Evolutionary conservation across 2,888 invertebrate species (phyloP).

Genomic region (Mimachlamys varia): DNA sequence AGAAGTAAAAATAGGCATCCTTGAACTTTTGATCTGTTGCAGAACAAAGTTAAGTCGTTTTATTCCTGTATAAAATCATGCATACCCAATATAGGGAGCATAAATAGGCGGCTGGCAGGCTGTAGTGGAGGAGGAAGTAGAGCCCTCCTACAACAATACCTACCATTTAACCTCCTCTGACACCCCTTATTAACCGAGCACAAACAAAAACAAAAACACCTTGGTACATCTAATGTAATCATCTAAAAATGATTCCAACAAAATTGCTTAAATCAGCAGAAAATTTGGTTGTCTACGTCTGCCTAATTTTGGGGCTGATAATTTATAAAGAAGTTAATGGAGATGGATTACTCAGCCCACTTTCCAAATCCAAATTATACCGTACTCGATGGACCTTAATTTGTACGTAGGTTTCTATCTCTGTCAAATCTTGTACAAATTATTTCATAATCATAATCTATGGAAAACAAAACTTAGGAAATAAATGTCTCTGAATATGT

Average conservation of each 20-base stretch:
- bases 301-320: neutral
- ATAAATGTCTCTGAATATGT: neutral
- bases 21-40: conserved; percentile 8
- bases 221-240: neutral
- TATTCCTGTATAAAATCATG: conserved; percentile 26
- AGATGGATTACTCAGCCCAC: neutral
- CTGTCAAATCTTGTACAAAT: conserved; percentile 7
- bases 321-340: conserved; percentile 10
- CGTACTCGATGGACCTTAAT: neutral
- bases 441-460: neutral
- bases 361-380: neutral
- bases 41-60: neutral
- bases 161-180: neutral
- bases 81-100: neutral
- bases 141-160: neutral
- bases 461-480: neutral
- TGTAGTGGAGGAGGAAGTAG: neutral
- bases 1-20: neutral
- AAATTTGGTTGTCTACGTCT: conserved; percentile 15
- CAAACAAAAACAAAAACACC: conserved; percentile 31
- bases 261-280: conserved; percentile 33
- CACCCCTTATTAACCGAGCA: neutral
- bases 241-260: conserved; percentile 3
- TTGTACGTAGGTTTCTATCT: neutral
- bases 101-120: neutral